These are phyloP conservation scores for Rhynchopsitta pachyrhyncha DNA, from an alignment of 2,113 vertebrate genomes.

Conservation along the genomic window DNA sequence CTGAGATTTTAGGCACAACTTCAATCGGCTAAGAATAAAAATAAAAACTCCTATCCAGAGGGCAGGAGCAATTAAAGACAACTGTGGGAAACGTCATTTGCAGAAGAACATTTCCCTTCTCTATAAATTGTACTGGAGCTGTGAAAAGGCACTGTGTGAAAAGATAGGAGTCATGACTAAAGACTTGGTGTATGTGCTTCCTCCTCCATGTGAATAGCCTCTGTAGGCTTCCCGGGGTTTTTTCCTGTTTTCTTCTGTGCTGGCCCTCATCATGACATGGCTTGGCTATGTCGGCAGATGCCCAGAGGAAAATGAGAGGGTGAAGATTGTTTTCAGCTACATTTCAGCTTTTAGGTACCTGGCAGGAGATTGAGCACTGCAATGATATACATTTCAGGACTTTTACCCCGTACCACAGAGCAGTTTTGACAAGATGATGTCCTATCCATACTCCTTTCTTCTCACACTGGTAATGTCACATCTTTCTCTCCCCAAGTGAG, in stretches of 20 bases:
- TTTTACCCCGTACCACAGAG: background rate
- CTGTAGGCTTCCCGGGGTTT: background rate
- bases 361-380: background rate
- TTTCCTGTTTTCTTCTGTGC: background rate
- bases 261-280: background rate
- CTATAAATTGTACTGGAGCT: background rate
- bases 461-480: background rate
- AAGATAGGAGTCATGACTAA: background rate
- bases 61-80: constrained; percentile 6
- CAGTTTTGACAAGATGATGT: background rate
- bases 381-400: background rate
- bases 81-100: constrained; percentile 1
- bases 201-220: background rate
- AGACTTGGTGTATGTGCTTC: background rate
- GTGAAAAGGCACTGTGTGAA: background rate
- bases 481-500: background rate
- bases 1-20: constrained; percentile 22
- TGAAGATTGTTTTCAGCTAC: background rate
- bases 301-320: background rate
- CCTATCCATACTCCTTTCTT: background rate
- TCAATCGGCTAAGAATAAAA: constrained; percentile 18
- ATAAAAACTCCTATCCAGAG: constrained; percentile 30
- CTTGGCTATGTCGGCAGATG: background rate
- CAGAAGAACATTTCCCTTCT: background rate
- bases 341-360: background rate